Conservation (phyloP, 2,888 invertebrate genomes). For the Rotaria magnacalcarata region DNA sequence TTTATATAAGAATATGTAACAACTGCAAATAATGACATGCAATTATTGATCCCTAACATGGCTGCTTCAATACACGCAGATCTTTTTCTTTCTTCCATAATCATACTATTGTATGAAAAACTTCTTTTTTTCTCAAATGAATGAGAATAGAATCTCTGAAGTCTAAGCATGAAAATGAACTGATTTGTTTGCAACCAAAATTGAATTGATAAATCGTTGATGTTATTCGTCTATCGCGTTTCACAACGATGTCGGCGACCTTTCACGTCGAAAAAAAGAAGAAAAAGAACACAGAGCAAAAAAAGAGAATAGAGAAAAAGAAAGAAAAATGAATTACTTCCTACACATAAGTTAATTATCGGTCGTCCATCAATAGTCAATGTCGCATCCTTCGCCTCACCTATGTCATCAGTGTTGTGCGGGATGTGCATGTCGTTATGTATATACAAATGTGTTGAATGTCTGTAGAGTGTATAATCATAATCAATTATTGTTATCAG, state of each 20-base stretch:
- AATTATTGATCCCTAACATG: background rate
- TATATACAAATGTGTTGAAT: background rate
- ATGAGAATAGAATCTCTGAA: background rate
- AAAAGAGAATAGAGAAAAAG: background rate
- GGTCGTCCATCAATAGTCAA: background rate
- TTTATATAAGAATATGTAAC: background rate
- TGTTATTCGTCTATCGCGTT: background rate
- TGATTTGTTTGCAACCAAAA: background rate
- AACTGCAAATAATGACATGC: background rate
- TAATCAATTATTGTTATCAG: background rate
- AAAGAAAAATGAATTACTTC: background rate
- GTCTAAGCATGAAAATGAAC: background rate
- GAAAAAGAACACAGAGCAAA: background rate
- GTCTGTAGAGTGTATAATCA: background rate
- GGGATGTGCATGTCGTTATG: background rate
- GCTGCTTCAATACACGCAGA: background rate
- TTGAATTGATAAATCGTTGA: background rate
- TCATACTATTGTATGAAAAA: no score
- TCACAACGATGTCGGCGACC: background rate
- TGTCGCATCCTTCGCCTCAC: background rate
- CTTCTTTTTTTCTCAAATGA: background rate
- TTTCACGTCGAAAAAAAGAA: background rate
- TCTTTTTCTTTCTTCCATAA: background rate
- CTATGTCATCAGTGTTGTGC: background rate
- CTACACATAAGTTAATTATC: slow-evolving; percentile 11